Percentiles rank a stretch among this genome's conserved stretches.
Conservation (phyloP, 2,797 vertebrate genomes). For the Adrianichthys oophorus region DNA sequence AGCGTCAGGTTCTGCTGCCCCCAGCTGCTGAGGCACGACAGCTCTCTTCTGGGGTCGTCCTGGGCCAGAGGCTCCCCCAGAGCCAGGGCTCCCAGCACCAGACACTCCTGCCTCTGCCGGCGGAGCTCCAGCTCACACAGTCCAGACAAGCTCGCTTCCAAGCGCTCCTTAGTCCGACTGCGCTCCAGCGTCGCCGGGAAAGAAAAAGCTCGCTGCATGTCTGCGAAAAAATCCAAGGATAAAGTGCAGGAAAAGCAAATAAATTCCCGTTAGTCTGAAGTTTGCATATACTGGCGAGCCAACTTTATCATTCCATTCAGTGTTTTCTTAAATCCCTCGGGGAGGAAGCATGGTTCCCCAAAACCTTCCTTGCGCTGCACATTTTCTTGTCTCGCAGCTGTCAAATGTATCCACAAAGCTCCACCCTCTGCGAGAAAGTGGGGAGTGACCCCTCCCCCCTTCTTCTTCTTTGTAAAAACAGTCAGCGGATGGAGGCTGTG, state of each 20-base stretch:
- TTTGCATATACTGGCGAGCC: constrained; percentile 1
- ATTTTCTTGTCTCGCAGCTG: constrained; percentile 72
- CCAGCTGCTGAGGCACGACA: constrained; percentile 70
- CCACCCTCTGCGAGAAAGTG: constrained; percentile 55
- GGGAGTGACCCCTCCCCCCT: constrained; percentile 28
- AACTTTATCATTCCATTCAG: constrained; percentile 40
- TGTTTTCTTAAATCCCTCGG: constrained; percentile 21
- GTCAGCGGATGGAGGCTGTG: constrained; percentile 50
- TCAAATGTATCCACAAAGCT: constrained; percentile 64
- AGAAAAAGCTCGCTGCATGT: constrained; percentile 83
- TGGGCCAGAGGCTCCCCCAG: constrained; percentile 66
- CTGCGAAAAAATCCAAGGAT: constrained; percentile 4
- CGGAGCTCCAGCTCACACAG: constrained; percentile 87
- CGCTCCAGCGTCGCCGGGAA: constrained; percentile 84
- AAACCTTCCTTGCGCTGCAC: constrained; percentile 37
- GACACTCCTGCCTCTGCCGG: constrained; percentile 86
- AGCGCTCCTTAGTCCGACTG: constrained; percentile 82
- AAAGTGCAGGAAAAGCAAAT: constrained; percentile 5
- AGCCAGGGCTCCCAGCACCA: constrained; percentile 85
- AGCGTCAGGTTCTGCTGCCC: constrained; percentile 79
- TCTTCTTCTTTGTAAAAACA: constrained; percentile 28
- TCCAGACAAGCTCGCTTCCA: constrained; percentile 86
- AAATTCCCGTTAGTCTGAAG: background rate
- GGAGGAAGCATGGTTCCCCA: constrained; percentile 50
- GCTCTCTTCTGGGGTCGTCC: constrained; percentile 51